These are phyloP conservation scores for Microcebus griseorufus DNA, from an alignment of 2,113 vertebrate genomes.

Conservation along the genomic window DNA sequence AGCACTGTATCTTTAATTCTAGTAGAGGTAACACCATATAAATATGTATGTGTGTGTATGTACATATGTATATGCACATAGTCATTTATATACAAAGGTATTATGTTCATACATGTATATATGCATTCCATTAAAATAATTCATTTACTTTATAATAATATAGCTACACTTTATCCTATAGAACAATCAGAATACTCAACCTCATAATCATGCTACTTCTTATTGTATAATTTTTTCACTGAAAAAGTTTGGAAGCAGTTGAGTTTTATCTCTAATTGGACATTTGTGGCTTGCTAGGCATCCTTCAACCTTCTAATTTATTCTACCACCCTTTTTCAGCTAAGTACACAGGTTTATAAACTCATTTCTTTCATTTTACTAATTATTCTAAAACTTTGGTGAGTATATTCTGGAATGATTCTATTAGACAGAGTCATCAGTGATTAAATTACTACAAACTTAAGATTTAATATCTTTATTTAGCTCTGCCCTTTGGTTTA, in stretches of 20 bases:
- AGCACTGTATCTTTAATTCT: neutral
- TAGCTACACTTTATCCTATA: neutral
- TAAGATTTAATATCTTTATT: neutral
- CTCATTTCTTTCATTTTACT: neutral
- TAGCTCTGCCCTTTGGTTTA: neutral
- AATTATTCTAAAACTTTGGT: neutral
- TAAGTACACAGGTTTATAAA: neutral
- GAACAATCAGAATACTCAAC: neutral
- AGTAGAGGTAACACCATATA: neutral
- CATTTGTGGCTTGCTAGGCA: neutral
- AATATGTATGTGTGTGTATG: no score
- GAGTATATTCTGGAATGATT: neutral
- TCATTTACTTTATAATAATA: neutral
- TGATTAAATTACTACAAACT: neutral
- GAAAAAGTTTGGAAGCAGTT: neutral
- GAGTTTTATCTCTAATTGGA: neutral
- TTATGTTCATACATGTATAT: neutral
- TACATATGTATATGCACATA: neutral
- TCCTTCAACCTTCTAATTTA: neutral
- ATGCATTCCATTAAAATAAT: neutral
- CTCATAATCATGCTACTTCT: neutral
- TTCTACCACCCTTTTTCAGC: neutral
- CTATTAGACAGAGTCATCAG: neutral
- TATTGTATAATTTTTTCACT: neutral
- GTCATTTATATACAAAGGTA: neutral